phyloP scores from a whole-genome alignment of 2,888 invertebrate genomes.

The Theodoxus fluviatilis region DNA sequence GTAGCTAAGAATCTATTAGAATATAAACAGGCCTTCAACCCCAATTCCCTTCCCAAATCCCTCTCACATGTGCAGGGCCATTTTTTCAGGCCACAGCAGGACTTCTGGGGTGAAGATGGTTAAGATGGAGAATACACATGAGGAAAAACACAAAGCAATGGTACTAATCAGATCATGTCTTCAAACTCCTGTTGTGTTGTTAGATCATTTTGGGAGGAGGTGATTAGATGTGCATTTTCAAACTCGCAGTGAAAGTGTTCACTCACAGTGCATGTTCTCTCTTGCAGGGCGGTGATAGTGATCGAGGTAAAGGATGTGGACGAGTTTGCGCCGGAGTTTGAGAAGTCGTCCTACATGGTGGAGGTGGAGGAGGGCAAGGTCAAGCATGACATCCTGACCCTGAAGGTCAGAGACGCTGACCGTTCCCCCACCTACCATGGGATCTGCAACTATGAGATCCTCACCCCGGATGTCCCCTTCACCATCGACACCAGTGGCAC shows the following conservation, averaged over 20 bases:
- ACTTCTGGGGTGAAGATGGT: too few relatives aligned
- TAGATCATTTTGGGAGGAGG: too few relatives aligned
- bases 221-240: background rate
- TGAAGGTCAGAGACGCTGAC: slow-evolving; percentile 91
- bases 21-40: too few relatives aligned
- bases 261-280: background rate
- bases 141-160: too few relatives aligned
- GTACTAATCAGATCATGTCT: too few relatives aligned
- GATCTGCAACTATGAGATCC: slow-evolving; percentile 96
- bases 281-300: slow-evolving; percentile 84
- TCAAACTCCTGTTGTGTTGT: background rate
- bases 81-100: too few relatives aligned
- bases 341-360: slow-evolving; percentile 87
- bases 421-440: slow-evolving; percentile 94
- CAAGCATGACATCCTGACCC: slow-evolving; percentile 82
- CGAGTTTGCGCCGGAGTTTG: slow-evolving; percentile 91
- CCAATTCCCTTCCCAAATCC: too few relatives aligned
- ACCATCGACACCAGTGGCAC: slow-evolving; percentile 86
- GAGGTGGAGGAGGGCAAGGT: slow-evolving; percentile 83
- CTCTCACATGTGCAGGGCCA: too few relatives aligned
- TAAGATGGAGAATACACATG: too few relatives aligned
- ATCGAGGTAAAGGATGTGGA: slow-evolving; percentile 96
- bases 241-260: background rate
- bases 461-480: slow-evolving; percentile 89
- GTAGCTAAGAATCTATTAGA: too few relatives aligned